Evolutionary conservation across 2,888 invertebrate genomes (phyloP).

Genomic region (Apodemia zela): DNA sequence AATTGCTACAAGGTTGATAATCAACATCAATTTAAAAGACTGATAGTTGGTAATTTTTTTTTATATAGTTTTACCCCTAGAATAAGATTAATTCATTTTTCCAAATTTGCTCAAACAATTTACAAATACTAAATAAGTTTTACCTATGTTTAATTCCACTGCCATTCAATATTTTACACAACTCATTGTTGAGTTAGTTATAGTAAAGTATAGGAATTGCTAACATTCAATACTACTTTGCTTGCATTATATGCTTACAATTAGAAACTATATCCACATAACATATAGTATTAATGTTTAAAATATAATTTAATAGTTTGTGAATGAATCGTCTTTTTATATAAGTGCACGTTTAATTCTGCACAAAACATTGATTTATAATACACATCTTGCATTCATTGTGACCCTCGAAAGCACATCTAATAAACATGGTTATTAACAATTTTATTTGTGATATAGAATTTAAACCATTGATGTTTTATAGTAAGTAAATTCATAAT

Average conservation of each 20-base stretch:
- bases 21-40: constrained; percentile 81
- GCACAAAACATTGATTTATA: constrained; percentile 9
- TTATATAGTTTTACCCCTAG: constrained; percentile 79
- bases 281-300: constrained; percentile 22
- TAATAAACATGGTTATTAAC: not conserved
- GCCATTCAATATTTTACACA: constrained; percentile 38
- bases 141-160: constrained; percentile 54
- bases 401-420: constrained; percentile 29
- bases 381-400: constrained; percentile 18
- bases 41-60: constrained; percentile 80
- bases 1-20: constrained; percentile 75
- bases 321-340: constrained; percentile 12
- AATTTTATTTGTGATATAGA: constrained; percentile 6
- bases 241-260: constrained; percentile 17
- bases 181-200: constrained; percentile 32
- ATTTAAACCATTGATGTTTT: constrained; percentile 4
- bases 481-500: not conserved
- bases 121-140: constrained; percentile 42
- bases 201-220: constrained; percentile 40
- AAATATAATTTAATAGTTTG: constrained; percentile 21
- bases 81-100: constrained; percentile 70
- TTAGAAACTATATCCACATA: constrained; percentile 7
- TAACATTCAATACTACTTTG: constrained; percentile 19
- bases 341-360: constrained; percentile 12
- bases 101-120: constrained; percentile 75